These are phyloP conservation scores for Trachelus troglodyta DNA, from an alignment of 2,888 invertebrate species.

Conservation along the genomic window DNA sequence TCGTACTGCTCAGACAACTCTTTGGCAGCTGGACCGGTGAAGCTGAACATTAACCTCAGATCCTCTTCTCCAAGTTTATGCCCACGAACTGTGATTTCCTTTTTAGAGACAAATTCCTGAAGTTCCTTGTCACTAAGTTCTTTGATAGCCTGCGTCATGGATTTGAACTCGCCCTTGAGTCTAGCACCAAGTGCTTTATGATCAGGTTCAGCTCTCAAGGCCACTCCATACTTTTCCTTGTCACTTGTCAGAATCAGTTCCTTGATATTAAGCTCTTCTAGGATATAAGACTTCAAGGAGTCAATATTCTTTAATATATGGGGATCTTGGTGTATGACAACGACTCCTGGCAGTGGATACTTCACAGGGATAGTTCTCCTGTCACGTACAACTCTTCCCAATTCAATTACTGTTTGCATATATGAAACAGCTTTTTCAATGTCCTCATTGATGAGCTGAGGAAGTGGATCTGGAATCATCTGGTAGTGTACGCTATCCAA, in stretches of 20 bases:
- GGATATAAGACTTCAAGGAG: slow-evolving; percentile 84
- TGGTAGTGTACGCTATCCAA: slow-evolving; percentile 90
- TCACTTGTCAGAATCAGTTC: slow-evolving; percentile 87
- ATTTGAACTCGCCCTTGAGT: slow-evolving; percentile 90
- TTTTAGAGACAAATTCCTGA: slow-evolving; percentile 77
- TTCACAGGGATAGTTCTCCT: slow-evolving; percentile 94
- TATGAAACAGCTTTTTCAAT: slow-evolving; percentile 91
- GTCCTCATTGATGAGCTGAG: slow-evolving; percentile 79
- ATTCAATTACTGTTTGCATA: slow-evolving; percentile 96
- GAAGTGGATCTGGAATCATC: slow-evolving; percentile 83
- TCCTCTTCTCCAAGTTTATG: slow-evolving; percentile 84
- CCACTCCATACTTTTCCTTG: slow-evolving; percentile 92
- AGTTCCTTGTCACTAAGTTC: slow-evolving; percentile 82
- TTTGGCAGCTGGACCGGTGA: slow-evolving; percentile 72
- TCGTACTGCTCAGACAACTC: slow-evolving; percentile 80
- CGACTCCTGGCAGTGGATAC: slow-evolving; percentile 95
- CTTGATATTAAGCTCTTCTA: slow-evolving; percentile 93
- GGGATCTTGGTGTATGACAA: slow-evolving; percentile 91
- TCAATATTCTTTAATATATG: slow-evolving; percentile 82
- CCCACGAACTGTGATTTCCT: slow-evolving; percentile 79
- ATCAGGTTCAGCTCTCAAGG: slow-evolving; percentile 93
- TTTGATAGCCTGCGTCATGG: slow-evolving; percentile 85
- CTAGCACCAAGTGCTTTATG: slow-evolving; percentile 90
- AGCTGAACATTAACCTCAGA: slow-evolving; percentile 84
- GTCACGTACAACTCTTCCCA: slow-evolving; percentile 93